phyloP scores from a whole-genome alignment of 2,888 invertebrate species.

The Nesidiocoris tenuis region DNA sequence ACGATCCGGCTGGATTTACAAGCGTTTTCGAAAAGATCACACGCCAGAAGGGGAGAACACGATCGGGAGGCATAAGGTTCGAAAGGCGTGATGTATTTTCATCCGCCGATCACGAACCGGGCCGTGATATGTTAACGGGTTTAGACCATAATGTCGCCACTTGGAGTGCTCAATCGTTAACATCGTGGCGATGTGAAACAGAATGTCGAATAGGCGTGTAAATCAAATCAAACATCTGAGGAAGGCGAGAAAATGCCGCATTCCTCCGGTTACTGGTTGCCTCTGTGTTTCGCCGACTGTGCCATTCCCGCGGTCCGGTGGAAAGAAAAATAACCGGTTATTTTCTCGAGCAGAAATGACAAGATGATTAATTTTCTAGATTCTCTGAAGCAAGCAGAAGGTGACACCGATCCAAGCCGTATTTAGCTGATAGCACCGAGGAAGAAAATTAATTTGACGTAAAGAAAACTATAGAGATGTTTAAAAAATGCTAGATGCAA shows the following conservation, averaged over 20 bases:
- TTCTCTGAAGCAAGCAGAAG: no score
- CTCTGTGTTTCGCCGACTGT: no score
- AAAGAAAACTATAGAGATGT: no score
- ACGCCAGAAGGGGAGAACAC: background rate
- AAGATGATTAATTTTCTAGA: no score
- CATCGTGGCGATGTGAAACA: constrained; percentile 11
- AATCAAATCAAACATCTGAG: constrained; percentile 7
- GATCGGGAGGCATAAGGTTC: background rate
- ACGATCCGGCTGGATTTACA: background rate
- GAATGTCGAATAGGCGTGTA: constrained; percentile 23
- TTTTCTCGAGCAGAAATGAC: no score
- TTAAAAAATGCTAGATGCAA: no score
- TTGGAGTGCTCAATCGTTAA: constrained; percentile 5
- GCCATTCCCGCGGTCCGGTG: no score
- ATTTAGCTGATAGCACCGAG: no score
- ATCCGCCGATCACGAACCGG: constrained; percentile 20
- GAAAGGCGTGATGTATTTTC: constrained; percentile 33
- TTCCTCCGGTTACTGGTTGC: no score
- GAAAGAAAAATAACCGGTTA: no score
- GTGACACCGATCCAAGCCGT: no score
- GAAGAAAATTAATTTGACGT: no score
- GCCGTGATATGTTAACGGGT: constrained; percentile 22
- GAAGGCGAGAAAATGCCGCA: background rate
- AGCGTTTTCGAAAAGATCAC: constrained; percentile 11
- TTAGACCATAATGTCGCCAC: constrained; percentile 32